These are phyloP conservation scores for Notodonta ziczac DNA, from an alignment of 2,888 invertebrate genomes.

Conservation along the genomic window DNA sequence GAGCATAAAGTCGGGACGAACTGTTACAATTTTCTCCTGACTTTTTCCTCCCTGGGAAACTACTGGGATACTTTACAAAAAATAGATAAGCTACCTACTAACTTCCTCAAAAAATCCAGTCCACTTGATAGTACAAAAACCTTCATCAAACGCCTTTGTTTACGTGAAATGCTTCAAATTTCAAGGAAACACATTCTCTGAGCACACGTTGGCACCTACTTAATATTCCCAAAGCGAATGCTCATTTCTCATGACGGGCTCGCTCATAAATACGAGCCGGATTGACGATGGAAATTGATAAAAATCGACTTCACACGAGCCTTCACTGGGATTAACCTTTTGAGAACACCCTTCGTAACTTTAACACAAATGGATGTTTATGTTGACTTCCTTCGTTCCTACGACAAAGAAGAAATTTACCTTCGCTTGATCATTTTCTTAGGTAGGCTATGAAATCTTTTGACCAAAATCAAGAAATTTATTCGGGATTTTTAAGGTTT, in stretches of 20 bases:
- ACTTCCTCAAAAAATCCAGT: not conserved
- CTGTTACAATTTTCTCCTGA: not conserved
- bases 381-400: too few relatives aligned
- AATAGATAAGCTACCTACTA: too few relatives aligned
- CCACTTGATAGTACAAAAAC: not conserved
- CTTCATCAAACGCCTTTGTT: not conserved
- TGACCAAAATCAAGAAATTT: not conserved
- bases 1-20: not conserved
- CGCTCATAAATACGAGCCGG: constrained; percentile 39
- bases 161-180: not conserved
- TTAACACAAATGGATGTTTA: constrained; percentile 7
- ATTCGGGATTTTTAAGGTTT: not conserved
- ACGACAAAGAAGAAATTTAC: too few relatives aligned
- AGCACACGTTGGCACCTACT: constrained; percentile 18
- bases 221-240: constrained; percentile 33
- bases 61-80: not conserved
- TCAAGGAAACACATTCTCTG: constrained; percentile 5
- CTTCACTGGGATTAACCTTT: constrained; percentile 36
- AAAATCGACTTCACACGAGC: constrained; percentile 39
- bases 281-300: constrained; percentile 42
- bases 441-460: too few relatives aligned
- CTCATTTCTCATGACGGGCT: constrained; percentile 33
- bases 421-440: not conserved
- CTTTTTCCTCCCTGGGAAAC: not conserved
- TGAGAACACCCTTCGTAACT: constrained; percentile 20